phyloP scores from a whole-genome alignment of 2,888 invertebrate genomes.

The Limenitis arthemis region DNA sequence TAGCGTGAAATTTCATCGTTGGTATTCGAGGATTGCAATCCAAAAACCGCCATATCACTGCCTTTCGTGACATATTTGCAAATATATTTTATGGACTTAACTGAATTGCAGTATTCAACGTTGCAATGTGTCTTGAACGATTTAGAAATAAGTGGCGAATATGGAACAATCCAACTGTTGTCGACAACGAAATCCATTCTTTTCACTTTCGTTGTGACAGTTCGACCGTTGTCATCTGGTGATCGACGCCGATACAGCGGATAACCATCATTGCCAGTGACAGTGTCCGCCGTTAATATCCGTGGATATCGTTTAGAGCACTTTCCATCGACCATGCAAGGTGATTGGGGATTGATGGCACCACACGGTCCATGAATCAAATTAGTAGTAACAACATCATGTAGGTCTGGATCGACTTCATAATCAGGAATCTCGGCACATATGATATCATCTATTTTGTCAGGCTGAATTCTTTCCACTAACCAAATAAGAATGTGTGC shows the following conservation, averaged over 20 bases:
- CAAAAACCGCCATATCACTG: no score
- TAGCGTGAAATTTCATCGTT: no score
- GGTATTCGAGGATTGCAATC: no score
- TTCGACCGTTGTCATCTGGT: no score
- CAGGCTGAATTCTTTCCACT: slow-evolving; percentile 18
- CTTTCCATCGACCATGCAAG: slow-evolving; percentile 26
- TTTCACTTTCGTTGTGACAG: no score
- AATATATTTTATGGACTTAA: no score
- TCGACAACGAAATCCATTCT: no score
- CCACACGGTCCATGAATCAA: slow-evolving; percentile 26
- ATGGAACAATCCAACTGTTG: no score
- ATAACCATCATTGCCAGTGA: slow-evolving; percentile 22
- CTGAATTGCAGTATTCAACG: no score
- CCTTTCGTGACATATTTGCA: no score
- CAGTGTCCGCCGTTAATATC: slow-evolving; percentile 31
- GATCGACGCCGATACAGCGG: slow-evolving; percentile 18
- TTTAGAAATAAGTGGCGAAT: no score
- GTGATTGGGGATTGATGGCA: slow-evolving; percentile 22
- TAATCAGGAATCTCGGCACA: slow-evolving; percentile 24
- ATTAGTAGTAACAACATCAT: slow-evolving; percentile 23
- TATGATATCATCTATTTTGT: slow-evolving; percentile 25
- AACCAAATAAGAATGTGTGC: slow-evolving; percentile 24
- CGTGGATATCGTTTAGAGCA: slow-evolving; percentile 39
- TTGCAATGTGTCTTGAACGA: no score
- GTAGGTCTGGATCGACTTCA: slow-evolving; percentile 22